Percentiles rank a stretch among this genome's conserved stretches.
phyloP scores from a whole-genome alignment of 2,113 vertebrate species.

The Pelusios castaneus region DNA sequence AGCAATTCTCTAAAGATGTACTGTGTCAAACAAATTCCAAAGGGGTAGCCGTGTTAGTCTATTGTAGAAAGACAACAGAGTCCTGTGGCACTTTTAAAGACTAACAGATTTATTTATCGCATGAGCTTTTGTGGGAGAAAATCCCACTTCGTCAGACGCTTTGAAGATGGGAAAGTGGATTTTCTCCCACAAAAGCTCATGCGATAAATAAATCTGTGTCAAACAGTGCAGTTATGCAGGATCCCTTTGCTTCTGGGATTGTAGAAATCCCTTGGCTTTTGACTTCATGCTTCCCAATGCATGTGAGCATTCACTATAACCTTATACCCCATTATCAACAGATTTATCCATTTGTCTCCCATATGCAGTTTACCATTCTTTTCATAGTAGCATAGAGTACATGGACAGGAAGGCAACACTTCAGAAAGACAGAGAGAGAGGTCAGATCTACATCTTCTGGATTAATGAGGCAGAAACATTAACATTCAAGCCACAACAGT shows the following conservation, averaged over 20 bases:
- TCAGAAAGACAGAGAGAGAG: background rate
- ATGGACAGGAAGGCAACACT: background rate
- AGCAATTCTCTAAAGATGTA: no score
- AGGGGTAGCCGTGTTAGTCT: no score
- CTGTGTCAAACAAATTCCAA: no score
- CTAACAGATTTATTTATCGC: no score
- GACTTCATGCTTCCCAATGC: background rate
- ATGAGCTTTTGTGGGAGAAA: no score
- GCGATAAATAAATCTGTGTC: no score
- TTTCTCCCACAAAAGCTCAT: no score
- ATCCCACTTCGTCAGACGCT: no score
- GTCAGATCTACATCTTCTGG: constrained; percentile 1
- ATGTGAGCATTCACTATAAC: background rate
- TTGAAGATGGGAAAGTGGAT: no score
- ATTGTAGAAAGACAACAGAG: no score
- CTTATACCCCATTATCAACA: background rate
- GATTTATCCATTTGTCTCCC: background rate
- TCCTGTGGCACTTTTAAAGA: no score
- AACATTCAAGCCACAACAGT: background rate
- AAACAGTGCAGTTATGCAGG: background rate
- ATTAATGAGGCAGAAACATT: constrained; percentile 7
- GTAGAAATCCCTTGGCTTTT: background rate
- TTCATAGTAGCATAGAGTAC: background rate
- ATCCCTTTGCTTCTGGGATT: background rate
- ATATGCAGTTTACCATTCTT: background rate